A percentile compares a stretch with the other conserved stretches of the same genome.
These are phyloP conservation scores for Pyrochroa serraticornis DNA, from an alignment of 2,888 invertebrate species.

Conservation along the genomic window DNA sequence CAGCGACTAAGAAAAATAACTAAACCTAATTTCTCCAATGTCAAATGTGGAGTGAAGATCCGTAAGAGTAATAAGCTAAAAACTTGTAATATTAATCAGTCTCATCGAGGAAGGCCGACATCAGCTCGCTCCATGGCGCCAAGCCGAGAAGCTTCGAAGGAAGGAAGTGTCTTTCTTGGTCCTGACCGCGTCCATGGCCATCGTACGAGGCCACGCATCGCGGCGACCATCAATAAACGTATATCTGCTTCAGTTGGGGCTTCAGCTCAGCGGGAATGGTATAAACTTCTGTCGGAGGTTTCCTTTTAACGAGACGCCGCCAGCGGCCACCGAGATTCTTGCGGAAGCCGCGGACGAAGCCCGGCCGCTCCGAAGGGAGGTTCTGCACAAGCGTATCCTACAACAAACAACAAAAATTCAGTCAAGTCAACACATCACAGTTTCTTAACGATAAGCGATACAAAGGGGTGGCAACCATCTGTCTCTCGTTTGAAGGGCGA, in stretches of 20 bases:
- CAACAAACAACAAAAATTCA: conserved; percentile 54
- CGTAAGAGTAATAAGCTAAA: conserved; percentile 28
- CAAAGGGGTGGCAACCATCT: background rate
- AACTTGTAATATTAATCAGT: conserved; percentile 46
- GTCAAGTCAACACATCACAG: conserved; percentile 38
- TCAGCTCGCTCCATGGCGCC: conserved; percentile 16
- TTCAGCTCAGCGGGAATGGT: conserved; percentile 86
- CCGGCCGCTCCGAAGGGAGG: conserved; percentile 68
- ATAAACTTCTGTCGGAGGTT: conserved; percentile 80
- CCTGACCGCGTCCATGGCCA: conserved; percentile 14
- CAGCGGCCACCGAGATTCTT: conserved; percentile 87
- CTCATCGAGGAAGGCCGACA: conserved; percentile 52
- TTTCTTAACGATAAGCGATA: conserved; percentile 4
- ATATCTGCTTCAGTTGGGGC: conserved; percentile 87
- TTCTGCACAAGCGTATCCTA: conserved; percentile 82
- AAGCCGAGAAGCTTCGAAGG: conserved; percentile 27
- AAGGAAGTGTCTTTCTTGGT: conserved; percentile 18
- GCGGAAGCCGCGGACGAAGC: conserved; percentile 80
- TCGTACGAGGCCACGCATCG: conserved; percentile 3
- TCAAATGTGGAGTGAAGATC: conserved; percentile 25
- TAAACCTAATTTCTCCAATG: conserved; percentile 27
- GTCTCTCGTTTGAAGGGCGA: too few relatives aligned
- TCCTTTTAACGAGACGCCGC: conserved; percentile 84
- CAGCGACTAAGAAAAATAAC: conserved; percentile 22
- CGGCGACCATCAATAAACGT: conserved; percentile 71